Percentiles rank a stretch among this genome's conserved stretches.
phyloP scores from a whole-genome alignment of 2,888 invertebrate genomes.

The Ecliptopera silaceata region DNA sequence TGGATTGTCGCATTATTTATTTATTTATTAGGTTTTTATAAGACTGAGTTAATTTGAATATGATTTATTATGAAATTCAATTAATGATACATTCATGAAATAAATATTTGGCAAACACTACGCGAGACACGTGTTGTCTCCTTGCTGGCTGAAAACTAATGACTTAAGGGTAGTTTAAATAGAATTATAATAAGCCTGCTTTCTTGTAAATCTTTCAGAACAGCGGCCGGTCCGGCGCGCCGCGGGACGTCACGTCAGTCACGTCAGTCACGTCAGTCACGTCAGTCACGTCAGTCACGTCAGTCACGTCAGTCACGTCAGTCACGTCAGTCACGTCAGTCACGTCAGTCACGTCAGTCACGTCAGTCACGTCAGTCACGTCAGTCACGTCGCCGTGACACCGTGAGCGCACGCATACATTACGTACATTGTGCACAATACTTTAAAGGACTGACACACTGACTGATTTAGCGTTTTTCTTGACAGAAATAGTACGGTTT shows the following conservation, averaged over 20 bases:
- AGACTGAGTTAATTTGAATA: too few species aligned
- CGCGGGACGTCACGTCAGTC: conserved; percentile 7
- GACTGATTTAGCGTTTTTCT: conserved; percentile 8
- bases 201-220: not conserved
- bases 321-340: conserved; percentile 5
- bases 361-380: conserved; percentile 13
- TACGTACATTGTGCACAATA: conserved; percentile 2
- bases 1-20: too few species aligned
- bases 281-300: conserved; percentile 14
- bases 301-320: conserved; percentile 11
- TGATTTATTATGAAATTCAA: too few species aligned
- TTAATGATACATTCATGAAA: too few species aligned
- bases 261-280: conserved; percentile 12
- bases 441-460: conserved; percentile 8
- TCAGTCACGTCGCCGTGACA: conserved; percentile 1
- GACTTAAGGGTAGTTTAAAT: too few species aligned
- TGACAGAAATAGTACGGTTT: conserved; percentile 5
- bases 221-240: not conserved
- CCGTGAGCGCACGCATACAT: conserved; percentile 15
- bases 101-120: too few species aligned
- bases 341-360: conserved; percentile 13
- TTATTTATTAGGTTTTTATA: too few species aligned
- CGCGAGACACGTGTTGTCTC: too few species aligned
- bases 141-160: too few species aligned
- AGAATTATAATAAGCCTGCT: not conserved